These are phyloP conservation scores for Hololepta plana DNA, from an alignment of 2,888 invertebrate genomes.

Conservation along the genomic window DNA sequence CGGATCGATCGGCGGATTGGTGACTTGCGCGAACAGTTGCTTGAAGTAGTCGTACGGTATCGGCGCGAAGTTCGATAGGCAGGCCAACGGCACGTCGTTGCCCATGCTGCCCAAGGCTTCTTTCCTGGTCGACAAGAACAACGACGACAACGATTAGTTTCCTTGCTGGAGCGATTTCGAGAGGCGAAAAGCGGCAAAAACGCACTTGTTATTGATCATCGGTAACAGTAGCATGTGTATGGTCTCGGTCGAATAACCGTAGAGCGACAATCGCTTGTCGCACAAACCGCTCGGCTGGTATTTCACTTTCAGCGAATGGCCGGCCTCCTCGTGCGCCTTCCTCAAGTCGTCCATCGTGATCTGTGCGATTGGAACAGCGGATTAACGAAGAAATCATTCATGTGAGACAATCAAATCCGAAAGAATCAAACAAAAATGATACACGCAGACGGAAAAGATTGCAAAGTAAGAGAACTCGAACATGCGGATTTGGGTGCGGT, in stretches of 20 bases:
- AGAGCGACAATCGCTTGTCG: conserved; percentile 77
- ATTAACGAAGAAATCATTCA: too few species aligned
- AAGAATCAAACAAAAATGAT: too few species aligned
- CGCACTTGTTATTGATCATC: conserved; percentile 68
- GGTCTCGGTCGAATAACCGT: conserved; percentile 89
- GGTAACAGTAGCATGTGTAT: conserved; percentile 86
- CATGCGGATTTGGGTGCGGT: too few species aligned
- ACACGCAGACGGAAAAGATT: too few species aligned
- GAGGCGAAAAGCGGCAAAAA: conserved; percentile 4
- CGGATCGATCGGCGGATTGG: conserved; percentile 98
- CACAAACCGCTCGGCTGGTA: conserved; percentile 36
- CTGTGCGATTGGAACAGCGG: too few species aligned
- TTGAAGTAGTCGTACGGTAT: conserved; percentile 95
- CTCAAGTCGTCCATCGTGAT: conserved; percentile 66
- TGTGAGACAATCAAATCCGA: too few species aligned
- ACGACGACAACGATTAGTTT: neutral
- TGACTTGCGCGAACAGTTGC: conserved; percentile 96
- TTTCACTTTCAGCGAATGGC: conserved; percentile 21
- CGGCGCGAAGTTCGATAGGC: conserved; percentile 89
- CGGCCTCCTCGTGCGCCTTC: conserved; percentile 36
- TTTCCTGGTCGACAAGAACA: conserved; percentile 43
- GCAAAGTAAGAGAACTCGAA: too few species aligned
- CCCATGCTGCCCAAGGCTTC: conserved; percentile 99
- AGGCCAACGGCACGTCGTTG: conserved; percentile 94
- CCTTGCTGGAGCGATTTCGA: conserved; percentile 1